Conservation (phyloP, 2,888 invertebrate genomes). For the Ophioninae sp. region DNA sequence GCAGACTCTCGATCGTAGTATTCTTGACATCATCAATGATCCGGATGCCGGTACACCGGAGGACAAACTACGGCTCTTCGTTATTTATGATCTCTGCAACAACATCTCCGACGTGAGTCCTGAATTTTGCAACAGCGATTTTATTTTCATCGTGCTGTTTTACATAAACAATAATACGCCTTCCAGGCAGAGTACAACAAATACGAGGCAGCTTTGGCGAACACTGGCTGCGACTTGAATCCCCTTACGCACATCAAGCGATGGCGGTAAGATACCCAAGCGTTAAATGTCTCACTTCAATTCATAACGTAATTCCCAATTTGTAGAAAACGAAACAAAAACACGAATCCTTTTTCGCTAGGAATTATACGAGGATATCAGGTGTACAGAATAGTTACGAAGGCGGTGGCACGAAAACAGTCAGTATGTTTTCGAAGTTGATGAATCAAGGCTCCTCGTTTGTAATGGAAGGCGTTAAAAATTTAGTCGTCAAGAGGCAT, state of each 20-base stretch:
- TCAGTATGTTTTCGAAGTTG: constrained; percentile 98
- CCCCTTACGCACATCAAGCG: constrained; percentile 94
- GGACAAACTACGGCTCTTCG: constrained; percentile 95
- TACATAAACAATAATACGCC: background rate
- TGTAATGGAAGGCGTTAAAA: constrained; percentile 99
- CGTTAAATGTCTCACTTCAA: background rate
- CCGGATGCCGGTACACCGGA: constrained; percentile 93
- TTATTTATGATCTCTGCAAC: constrained; percentile 95
- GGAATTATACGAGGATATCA: constrained; percentile 90
- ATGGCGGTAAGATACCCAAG: constrained; percentile 87
- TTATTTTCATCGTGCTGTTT: constrained; percentile 6
- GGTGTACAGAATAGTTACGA: constrained; percentile 91
- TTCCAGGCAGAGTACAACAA: constrained; percentile 89
- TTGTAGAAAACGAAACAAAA: background rate
- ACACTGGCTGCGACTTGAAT: constrained; percentile 92
- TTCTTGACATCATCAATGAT: constrained; percentile 94
- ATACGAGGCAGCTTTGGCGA: constrained; percentile 89
- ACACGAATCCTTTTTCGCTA: constrained; percentile 70
- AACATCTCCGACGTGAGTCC: constrained; percentile 86
- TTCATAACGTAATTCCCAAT: background rate
- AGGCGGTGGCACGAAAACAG: constrained; percentile 96
- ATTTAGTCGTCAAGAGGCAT: constrained; percentile 98
- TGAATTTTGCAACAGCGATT: constrained; percentile 23
- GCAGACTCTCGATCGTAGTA: constrained; percentile 89
- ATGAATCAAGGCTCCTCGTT: constrained; percentile 98